A percentile compares a stretch with the other conserved stretches of the same genome.
These are phyloP conservation scores for Drosophila athabasca DNA, from an alignment of 1,140 invertebrate genomes.

Conservation along the genomic window DNA sequence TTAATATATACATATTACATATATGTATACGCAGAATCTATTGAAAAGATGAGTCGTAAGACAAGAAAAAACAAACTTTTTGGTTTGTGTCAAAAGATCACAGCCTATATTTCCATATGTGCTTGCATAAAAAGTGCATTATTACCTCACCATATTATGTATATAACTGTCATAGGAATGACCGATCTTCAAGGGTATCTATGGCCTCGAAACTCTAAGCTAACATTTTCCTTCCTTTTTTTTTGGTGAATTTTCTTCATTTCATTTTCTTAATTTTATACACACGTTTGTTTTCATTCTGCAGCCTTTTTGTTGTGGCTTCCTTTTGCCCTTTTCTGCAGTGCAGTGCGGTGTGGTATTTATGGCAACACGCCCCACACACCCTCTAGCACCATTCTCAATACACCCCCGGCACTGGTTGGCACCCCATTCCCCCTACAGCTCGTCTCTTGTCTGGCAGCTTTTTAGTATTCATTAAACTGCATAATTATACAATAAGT, in stretches of 20 bases:
- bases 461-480: slow-evolving; percentile 81
- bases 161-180: no score
- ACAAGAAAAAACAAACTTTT: no score
- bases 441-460: slow-evolving; percentile 18
- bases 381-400: not conserved
- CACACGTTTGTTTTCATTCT: slow-evolving; percentile 69
- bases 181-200: no score
- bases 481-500: slow-evolving; percentile 81
- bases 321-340: slow-evolving; percentile 2
- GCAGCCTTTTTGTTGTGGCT: slow-evolving; percentile 9
- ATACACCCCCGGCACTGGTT: not conserved
- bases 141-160: no score
- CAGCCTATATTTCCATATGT: no score
- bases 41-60: no score
- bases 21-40: no score
- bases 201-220: no score
- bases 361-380: slow-evolving; percentile 49
- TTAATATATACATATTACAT: no score
- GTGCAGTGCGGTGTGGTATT: slow-evolving; percentile 53
- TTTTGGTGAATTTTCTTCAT: slow-evolving; percentile 39
- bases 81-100: no score
- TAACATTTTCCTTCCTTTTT: slow-evolving; percentile 7
- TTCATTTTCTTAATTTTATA: slow-evolving; percentile 79
- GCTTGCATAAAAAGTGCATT: no score
- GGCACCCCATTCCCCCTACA: not conserved